Percentiles rank a stretch among this genome's conserved stretches.
Evolutionary conservation across 1,140 invertebrate species (phyloP).

Genomic region (Oncopeltus fasciatus): DNA sequence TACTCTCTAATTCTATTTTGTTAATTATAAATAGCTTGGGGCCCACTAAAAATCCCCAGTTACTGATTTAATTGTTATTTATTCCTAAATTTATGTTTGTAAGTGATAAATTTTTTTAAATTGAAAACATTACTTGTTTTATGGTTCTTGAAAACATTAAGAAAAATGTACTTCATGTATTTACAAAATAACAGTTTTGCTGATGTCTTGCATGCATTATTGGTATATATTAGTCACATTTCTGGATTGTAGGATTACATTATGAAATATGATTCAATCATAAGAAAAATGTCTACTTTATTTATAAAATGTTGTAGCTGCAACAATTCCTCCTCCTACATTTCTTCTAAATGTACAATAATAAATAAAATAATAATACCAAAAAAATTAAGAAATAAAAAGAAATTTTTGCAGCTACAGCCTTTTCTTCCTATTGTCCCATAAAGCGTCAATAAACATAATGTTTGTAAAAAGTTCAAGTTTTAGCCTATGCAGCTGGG

Average conservation of each 20-base stretch:
- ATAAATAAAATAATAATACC: not conserved
- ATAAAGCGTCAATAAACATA: not conserved
- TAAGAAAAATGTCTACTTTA: conserved; percentile 14
- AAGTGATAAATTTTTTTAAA: conserved; percentile 24
- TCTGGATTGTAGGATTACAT: conserved; percentile 29
- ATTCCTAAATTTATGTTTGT: conserved; percentile 7
- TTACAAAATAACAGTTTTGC: conserved; percentile 26
- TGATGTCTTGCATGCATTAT: conserved; percentile 28
- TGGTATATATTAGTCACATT: conserved; percentile 28
- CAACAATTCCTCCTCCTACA: too few species aligned
- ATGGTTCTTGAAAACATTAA: conserved; percentile 26
- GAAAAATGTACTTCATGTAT: conserved; percentile 26
- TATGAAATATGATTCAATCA: conserved; percentile 27
- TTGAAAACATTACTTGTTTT: conserved; percentile 19
- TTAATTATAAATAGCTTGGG: conserved; percentile 16
- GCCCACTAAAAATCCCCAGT: conserved; percentile 23
- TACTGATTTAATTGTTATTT: conserved; percentile 26
- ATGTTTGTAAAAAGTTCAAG: not conserved
- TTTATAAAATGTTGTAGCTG: not conserved
- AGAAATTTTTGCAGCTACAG: conserved; percentile 7
- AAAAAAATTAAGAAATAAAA: not conserved
- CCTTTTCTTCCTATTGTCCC: not conserved
- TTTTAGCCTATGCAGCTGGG: not conserved
- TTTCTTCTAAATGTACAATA: too few species aligned
- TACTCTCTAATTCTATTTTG: not conserved